phyloP scores from a whole-genome alignment of 2,888 invertebrate genomes.

The Pollenia labialis region DNA sequence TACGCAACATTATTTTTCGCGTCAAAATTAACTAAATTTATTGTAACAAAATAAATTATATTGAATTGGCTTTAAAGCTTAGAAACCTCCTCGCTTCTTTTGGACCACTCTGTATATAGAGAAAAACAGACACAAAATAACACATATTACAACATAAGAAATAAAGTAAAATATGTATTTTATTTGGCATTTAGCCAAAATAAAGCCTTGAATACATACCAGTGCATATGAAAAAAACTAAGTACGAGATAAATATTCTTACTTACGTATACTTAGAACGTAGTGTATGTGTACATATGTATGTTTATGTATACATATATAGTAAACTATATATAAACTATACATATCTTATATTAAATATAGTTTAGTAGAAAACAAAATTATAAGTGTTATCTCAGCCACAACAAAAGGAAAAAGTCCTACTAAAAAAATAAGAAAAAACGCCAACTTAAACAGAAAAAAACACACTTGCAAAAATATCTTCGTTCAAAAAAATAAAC shows the following conservation, averaged over 20 bases:
- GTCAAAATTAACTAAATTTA: no score
- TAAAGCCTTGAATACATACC: constrained; percentile 61
- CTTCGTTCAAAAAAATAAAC: not conserved
- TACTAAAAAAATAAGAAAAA: not conserved
- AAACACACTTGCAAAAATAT: constrained; percentile 10
- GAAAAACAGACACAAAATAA: constrained; percentile 26
- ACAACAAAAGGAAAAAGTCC: constrained; percentile 64
- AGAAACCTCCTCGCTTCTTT: no score
- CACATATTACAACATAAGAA: constrained; percentile 68
- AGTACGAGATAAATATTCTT: not conserved
- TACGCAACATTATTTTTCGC: no score
- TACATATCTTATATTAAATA: constrained; percentile 21
- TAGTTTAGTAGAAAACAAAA: constrained; percentile 53
- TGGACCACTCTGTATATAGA: not conserved
- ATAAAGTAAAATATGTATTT: constrained; percentile 69
- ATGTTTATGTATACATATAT: not conserved
- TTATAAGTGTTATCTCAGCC: constrained; percentile 71
- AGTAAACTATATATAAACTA: not conserved
- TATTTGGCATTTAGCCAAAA: constrained; percentile 71
- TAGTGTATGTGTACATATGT: not conserved
- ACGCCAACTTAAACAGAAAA: constrained; percentile 13
- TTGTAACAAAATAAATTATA: no score
- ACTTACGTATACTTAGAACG: not conserved
- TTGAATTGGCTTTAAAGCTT: no score
- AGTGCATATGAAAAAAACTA: not conserved